Conservation (phyloP, 1,140 invertebrate genomes). For the Drosophila micromelanica region DNA sequence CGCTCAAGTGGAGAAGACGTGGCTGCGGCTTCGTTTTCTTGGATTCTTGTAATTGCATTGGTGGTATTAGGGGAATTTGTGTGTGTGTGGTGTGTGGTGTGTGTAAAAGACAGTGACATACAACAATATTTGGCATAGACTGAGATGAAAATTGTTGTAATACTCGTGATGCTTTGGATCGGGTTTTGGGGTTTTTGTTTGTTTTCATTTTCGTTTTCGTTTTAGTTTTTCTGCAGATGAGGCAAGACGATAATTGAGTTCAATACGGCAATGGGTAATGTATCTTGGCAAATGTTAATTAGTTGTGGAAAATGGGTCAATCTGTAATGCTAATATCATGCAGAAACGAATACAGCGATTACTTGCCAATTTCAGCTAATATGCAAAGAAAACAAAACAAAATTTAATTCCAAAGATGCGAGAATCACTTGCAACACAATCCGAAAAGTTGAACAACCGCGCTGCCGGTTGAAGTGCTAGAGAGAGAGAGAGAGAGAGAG, state of each 20-base stretch:
- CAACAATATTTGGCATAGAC: constrained; percentile 40
- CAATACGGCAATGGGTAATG: constrained; percentile 57
- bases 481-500: constrained; percentile 4
- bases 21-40: constrained; percentile 39
- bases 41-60: constrained; percentile 71
- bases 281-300: constrained; percentile 79
- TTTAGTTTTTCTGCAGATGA: constrained; percentile 53
- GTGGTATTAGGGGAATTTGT: neutral
- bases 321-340: constrained; percentile 38
- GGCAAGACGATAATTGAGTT: constrained; percentile 78
- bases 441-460: constrained; percentile 62
- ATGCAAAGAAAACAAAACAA: constrained; percentile 18
- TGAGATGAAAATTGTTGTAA: constrained; percentile 73
- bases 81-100: neutral
- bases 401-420: constrained; percentile 12
- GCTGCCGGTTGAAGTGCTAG: constrained; percentile 20
- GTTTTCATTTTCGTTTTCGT: constrained; percentile 24
- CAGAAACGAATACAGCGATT: constrained; percentile 33
- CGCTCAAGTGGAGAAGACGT: constrained; percentile 42
- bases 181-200: constrained; percentile 16
- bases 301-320: constrained; percentile 75
- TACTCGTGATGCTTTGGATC: constrained; percentile 26
- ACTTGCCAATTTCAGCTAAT: constrained; percentile 35
- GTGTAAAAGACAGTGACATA: constrained; percentile 34
- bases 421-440: constrained; percentile 52